Evolutionary conservation across 2,113 vertebrate genomes (phyloP).

Genomic region (Pterophyllum scalare): DNA sequence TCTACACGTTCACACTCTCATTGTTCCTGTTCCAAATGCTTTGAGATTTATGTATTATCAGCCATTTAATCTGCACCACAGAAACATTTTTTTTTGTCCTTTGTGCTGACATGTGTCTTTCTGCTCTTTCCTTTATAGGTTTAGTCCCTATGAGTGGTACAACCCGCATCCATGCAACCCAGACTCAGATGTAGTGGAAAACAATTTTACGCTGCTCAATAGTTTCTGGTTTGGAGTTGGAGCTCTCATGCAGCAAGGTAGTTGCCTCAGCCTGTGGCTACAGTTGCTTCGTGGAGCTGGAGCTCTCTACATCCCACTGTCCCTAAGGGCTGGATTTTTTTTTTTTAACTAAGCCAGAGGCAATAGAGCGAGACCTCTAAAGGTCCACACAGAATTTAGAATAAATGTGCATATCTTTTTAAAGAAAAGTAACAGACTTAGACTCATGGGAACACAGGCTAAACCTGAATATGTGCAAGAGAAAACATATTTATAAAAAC

Average conservation of each 20-base stretch:
- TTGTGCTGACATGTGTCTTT: slow-evolving; percentile 64
- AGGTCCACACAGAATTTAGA: slow-evolving; percentile 63
- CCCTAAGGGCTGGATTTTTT: slow-evolving; percentile 81
- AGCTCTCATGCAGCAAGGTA: slow-evolving; percentile 99
- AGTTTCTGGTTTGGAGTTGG: slow-evolving; percentile 99
- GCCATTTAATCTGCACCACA: slow-evolving; percentile 31
- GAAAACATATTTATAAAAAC: neutral
- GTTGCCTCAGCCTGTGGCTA: slow-evolving; percentile 92
- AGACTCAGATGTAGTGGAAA: slow-evolving; percentile 99
- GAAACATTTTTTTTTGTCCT: slow-evolving; percentile 11
- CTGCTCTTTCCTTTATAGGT: slow-evolving; percentile 83
- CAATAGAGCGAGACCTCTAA: slow-evolving; percentile 85
- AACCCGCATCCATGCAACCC: slow-evolving; percentile 99
- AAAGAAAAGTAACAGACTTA: slow-evolving; percentile 11
- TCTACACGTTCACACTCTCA: slow-evolving; percentile 22
- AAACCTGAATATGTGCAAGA: neutral
- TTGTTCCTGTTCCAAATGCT: slow-evolving; percentile 14
- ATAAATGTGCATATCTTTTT: slow-evolving; percentile 25
- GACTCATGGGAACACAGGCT: neutral
- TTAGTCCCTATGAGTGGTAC: slow-evolving; percentile 99
- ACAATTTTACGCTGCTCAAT: slow-evolving; percentile 99
- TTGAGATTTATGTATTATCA: slow-evolving; percentile 37
- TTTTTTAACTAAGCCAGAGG: slow-evolving; percentile 78
- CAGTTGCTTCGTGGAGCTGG: slow-evolving; percentile 76
- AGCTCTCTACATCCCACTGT: slow-evolving; percentile 87